Evolutionary conservation across 2,113 vertebrate species (phyloP).

Genomic region (Anthoscopus minutus): DNA sequence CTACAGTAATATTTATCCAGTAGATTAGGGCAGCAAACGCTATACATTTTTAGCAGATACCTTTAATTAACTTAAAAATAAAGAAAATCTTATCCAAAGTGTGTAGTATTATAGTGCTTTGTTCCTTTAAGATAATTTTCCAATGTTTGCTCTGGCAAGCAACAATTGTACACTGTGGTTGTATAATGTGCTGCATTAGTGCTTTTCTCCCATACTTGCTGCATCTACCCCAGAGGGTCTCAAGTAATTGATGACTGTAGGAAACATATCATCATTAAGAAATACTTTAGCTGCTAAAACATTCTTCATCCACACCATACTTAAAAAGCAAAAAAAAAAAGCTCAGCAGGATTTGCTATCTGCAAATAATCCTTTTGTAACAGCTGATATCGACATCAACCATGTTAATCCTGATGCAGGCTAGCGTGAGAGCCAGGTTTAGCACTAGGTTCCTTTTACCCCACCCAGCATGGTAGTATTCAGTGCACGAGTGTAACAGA

Average conservation of each 20-base stretch:
- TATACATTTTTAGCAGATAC: not conserved
- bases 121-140: not conserved
- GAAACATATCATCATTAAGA: not conserved
- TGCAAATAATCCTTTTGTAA: not conserved
- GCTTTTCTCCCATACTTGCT: not conserved
- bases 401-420: not conserved
- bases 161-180: not conserved
- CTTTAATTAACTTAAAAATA: not conserved
- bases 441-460: not conserved
- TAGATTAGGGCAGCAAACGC: not conserved
- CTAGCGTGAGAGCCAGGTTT: not conserved
- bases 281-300: not conserved
- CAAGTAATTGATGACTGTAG: not conserved
- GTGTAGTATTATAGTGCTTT: not conserved
- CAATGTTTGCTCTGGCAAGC: not conserved
- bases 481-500: not conserved
- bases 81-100: not conserved
- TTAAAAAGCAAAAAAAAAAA: not conserved
- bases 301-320: not conserved
- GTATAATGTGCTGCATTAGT: not conserved
- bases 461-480: not conserved
- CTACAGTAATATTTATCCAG: not conserved
- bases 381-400: not conserved
- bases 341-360: not conserved
- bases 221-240: not conserved